Conservation (phyloP, 23 tunicate genomes). For the Ciona savignyi region DNA sequence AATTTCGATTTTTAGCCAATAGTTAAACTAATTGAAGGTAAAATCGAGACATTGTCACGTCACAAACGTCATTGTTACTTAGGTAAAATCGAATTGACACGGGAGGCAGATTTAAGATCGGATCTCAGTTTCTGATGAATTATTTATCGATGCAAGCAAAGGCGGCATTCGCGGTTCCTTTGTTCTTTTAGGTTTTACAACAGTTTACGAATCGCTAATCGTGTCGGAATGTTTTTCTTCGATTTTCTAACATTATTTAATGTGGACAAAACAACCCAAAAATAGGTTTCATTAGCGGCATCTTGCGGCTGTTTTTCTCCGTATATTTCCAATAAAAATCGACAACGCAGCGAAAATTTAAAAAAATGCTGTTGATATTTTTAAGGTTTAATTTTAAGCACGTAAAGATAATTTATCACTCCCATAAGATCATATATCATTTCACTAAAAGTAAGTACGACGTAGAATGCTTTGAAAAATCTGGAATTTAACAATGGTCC, state of each 20-base stretch:
- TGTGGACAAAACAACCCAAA: neutral
- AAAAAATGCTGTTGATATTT: too few species aligned
- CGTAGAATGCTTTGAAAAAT: neutral
- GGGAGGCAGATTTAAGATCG: neutral
- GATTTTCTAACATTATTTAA: neutral
- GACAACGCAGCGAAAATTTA: too few species aligned
- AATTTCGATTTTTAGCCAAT: neutral
- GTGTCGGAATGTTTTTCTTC: neutral
- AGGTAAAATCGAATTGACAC: neutral
- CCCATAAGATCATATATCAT: neutral
- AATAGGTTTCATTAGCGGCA: neutral
- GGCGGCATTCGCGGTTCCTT: neutral
- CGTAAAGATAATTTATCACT: neutral
- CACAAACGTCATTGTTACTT: neutral
- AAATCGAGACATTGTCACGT: neutral
- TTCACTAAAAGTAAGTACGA: neutral
- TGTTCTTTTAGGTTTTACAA: neutral
- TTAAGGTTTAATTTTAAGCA: neutral
- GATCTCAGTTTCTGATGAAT: neutral
- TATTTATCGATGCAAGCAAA: neutral
- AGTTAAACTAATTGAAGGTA: neutral
- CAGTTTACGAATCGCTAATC: neutral
- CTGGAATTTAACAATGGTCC: neutral
- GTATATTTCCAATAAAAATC: too few species aligned
- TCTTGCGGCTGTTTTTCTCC: neutral